Percentiles rank a stretch among this genome's conserved stretches.
phyloP scores from a whole-genome alignment of 2,888 invertebrate genomes.

The Diabrotica balteata region DNA sequence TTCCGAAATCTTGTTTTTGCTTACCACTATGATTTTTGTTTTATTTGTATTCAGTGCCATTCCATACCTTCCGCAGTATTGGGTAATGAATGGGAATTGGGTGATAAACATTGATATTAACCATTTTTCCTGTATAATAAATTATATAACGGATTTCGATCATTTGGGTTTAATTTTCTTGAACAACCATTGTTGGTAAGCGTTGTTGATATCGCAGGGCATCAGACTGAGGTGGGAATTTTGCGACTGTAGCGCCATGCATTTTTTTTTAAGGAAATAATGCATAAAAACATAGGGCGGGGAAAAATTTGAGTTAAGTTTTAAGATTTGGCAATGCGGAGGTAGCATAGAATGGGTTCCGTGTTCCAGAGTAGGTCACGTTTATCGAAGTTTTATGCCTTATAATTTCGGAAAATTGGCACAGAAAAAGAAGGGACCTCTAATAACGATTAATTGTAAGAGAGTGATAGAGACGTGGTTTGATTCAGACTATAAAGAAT shows the following conservation, averaged over 20 bases:
- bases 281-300: too few species aligned
- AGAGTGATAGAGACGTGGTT: conserved; percentile 99
- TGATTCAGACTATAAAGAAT: conserved; percentile 94
- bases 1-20: too few species aligned
- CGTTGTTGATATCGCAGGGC: conserved; percentile 85
- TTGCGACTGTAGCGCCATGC: conserved; percentile 84
- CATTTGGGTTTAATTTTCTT: conserved; percentile 72
- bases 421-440: conserved; percentile 90
- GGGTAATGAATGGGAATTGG: too few species aligned
- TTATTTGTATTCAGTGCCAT: too few species aligned
- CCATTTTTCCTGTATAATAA: too few species aligned
- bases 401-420: conserved; percentile 94
- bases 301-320: conserved; percentile 94
- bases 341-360: conserved; percentile 99
- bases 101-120: too few species aligned
- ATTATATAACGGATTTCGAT: too few species aligned
- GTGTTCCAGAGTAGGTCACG: conserved; percentile 96
- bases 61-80: too few species aligned
- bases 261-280: too few species aligned
- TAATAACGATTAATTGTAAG: conserved; percentile 96
- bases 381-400: conserved; percentile 98
- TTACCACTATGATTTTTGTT: too few species aligned
- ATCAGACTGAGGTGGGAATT: conserved; percentile 78
- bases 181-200: conserved; percentile 89
- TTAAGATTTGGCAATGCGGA: conserved; percentile 99